Base-by-base conservation (phyloP, 2,797 vertebrate genomes). In the Halcyon chelicuti region DNA sequence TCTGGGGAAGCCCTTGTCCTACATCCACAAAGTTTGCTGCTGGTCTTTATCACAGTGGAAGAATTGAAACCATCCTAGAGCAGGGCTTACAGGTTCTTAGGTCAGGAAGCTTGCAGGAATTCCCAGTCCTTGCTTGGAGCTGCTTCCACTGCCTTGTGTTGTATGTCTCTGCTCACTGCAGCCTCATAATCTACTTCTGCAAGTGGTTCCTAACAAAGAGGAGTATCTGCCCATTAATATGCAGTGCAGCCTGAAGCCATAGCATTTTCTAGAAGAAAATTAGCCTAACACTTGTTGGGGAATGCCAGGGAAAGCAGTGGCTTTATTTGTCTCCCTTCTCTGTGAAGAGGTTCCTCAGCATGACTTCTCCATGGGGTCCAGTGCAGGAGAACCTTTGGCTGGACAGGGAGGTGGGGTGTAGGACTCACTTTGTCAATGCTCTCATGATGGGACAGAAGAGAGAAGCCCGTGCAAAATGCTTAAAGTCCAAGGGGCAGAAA, bases 1-100 rank as follows among this genome's bases (percentile, higher is more conserved):
- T 42, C 42, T 42, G 1, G 0, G 52, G 42, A 74, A 10, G 49
- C 21, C 12, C 5, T 22, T 42, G 29, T 54, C 40, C 35, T 80
- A 3, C 29, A 58, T 21, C 35, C 28, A 22, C 16, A 3, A 7
- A 94, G 54, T 51, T 88, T 47, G 13, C 10, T 39, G 46, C 18
- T 86, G 71, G 13, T 65, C 46, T 76, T 68, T 16, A 1, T 60
- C 8, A 0, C 0, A 1, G 29, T 54, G 26, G 18, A 60, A 37
- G 63, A 65, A 6, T 29, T 15, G 52, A 51, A 80, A 18, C 42
- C 42, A 19, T 8, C 63, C 54, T 25, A 35, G 66, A 40, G 33
- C 57, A 19, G 44, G 28, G 31, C 60, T 79, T 15, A 1, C 22
- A 44, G 14, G 25, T n/a, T 58, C 19, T 26, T 57, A 6, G 18